phyloP scores from a whole-genome alignment of 2,113 vertebrate genomes.

The Psittacula cyanocephala region DNA sequence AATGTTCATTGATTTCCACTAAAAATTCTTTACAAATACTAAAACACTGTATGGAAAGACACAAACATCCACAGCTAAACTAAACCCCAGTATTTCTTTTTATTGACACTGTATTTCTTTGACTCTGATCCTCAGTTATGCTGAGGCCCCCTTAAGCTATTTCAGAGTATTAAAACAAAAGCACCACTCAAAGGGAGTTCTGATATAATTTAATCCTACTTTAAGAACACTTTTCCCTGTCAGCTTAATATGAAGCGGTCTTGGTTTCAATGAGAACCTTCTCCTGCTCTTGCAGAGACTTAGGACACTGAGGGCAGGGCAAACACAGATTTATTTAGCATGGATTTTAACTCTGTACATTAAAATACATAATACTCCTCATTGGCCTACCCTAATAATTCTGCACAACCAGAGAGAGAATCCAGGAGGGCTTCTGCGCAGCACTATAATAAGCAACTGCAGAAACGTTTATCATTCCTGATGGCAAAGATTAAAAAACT shows the following conservation, averaged over 20 bases:
- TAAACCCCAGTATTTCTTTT: neutral
- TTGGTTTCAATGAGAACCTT: neutral
- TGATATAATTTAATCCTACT: slow-evolving; percentile 17
- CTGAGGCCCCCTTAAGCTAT: neutral
- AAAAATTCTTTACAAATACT: slow-evolving; percentile 7
- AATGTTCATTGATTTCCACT: slow-evolving; percentile 39
- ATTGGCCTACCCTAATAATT: neutral
- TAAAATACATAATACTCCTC: neutral
- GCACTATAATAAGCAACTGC: neutral
- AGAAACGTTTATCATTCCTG: neutral
- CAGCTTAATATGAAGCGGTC: neutral
- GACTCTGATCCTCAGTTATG: neutral
- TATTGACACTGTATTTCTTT: neutral
- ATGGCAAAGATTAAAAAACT: slow-evolving; percentile 50
- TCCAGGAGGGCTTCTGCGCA: neutral
- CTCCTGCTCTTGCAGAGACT: neutral
- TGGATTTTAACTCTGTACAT: neutral
- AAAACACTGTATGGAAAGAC: neutral
- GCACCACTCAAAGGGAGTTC: neutral
- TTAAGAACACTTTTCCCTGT: neutral
- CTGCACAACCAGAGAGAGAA: neutral
- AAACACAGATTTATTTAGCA: slow-evolving; percentile 6
- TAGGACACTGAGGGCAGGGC: neutral
- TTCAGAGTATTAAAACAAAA: neutral
- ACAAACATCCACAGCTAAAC: neutral